These are phyloP conservation scores for Achlya flavicornis DNA, from an alignment of 2,888 invertebrate genomes.

Conservation along the genomic window DNA sequence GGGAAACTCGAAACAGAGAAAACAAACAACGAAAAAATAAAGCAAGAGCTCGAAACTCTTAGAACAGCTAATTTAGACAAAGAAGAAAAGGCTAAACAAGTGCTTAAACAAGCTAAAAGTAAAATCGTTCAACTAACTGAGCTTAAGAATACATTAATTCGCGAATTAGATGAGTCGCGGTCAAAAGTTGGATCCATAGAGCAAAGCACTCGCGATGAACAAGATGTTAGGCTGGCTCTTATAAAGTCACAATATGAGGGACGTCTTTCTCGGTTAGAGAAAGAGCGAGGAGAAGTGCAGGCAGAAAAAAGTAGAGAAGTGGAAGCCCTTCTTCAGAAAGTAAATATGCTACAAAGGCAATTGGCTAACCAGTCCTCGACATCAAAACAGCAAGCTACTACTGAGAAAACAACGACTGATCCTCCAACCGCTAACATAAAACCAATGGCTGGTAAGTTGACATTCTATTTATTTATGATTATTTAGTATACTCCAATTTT, in stretches of 20 bases:
- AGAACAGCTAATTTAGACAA: slow-evolving; percentile 83
- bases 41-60: slow-evolving; percentile 86
- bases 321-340: slow-evolving; percentile 88
- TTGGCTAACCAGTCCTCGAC: slow-evolving; percentile 88
- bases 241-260: slow-evolving; percentile 89
- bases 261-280: slow-evolving; percentile 87
- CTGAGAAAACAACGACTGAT: slow-evolving; percentile 83
- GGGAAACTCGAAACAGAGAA: slow-evolving; percentile 73
- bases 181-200: slow-evolving; percentile 77
- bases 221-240: slow-evolving; percentile 83
- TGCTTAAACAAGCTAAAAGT: slow-evolving; percentile 89
- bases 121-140: slow-evolving; percentile 89
- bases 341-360: slow-evolving; percentile 87
- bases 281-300: slow-evolving; percentile 87
- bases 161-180: slow-evolving; percentile 83
- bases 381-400: slow-evolving; percentile 84
- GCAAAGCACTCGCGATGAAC: slow-evolving; percentile 81
- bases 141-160: slow-evolving; percentile 84
- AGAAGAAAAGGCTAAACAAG: slow-evolving; percentile 86
- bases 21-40: slow-evolving; percentile 86
- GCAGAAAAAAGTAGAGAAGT: slow-evolving; percentile 86
- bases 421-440: slow-evolving; percentile 95
- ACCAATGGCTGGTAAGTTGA: slow-evolving; percentile 91
- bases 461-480: neutral
- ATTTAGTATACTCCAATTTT: too few relatives aligned